phyloP scores from a whole-genome alignment of 2,113 vertebrate species.

The Heptranchias perlo region DNA sequence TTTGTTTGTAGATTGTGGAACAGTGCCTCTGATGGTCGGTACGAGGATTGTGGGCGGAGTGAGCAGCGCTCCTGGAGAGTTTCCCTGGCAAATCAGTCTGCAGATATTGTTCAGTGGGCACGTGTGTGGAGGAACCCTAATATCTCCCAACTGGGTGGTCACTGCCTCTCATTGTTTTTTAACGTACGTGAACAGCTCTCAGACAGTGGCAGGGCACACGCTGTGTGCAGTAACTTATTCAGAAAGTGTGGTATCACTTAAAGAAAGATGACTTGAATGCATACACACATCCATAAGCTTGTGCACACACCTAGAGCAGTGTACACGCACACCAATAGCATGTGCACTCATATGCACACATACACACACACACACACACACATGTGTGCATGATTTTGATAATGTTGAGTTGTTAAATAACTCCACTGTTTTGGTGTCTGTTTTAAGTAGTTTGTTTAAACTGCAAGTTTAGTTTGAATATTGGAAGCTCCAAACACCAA shows the following conservation, averaged over 20 bases:
- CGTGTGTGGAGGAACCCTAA: constrained; percentile 81
- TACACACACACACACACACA: background rate
- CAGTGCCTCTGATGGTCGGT: constrained; percentile 53
- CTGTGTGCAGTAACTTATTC: background rate
- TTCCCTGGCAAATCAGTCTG: constrained; percentile 91
- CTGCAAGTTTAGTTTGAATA: background rate
- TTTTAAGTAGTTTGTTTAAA: background rate
- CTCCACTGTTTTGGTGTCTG: background rate
- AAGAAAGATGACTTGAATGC: background rate
- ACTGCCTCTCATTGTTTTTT: constrained; percentile 88
- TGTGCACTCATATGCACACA: background rate
- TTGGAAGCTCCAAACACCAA: background rate
- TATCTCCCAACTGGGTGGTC: constrained; percentile 80
- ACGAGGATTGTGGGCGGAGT: constrained; percentile 82
- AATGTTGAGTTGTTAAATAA: background rate
- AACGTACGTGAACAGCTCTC: constrained; percentile 53
- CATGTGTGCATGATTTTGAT: background rate
- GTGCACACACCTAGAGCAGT: background rate
- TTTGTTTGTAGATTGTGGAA: constrained; percentile 71
- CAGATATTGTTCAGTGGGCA: constrained; percentile 73
- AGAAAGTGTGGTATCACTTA: background rate
- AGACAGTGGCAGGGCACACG: background rate
- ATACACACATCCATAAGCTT: background rate
- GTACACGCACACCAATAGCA: background rate
- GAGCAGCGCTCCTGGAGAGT: constrained; percentile 69